Evolutionary conservation across 1,140 invertebrate species (phyloP).

Genomic region (Bilobella aurantiaca): DNA sequence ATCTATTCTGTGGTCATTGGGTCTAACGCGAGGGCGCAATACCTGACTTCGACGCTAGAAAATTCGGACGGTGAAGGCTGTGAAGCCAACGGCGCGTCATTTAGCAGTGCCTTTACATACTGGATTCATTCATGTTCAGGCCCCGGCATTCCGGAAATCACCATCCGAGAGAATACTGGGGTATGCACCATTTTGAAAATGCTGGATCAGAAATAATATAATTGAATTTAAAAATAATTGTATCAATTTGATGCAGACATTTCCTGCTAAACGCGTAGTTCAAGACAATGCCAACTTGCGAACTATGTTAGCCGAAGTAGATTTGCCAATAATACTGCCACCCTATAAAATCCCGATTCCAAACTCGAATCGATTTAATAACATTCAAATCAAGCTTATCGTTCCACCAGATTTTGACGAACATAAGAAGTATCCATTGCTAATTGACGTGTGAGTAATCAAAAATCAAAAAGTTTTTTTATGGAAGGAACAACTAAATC

Average conservation of each 20-base stretch:
- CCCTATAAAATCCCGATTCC: slow-evolving; percentile 53
- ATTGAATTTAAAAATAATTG: background rate
- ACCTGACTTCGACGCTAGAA: slow-evolving; percentile 39
- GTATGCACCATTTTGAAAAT: slow-evolving; percentile 4
- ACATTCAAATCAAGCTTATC: slow-evolving; percentile 55
- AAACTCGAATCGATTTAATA: slow-evolving; percentile 50
- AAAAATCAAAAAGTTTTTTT: background rate
- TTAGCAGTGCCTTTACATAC: slow-evolving; percentile 55
- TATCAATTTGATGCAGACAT: background rate
- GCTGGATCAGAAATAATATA: background rate
- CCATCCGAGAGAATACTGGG: slow-evolving; percentile 2
- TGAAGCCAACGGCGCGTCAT: slow-evolving; percentile 53
- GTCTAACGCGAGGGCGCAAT: slow-evolving; percentile 18
- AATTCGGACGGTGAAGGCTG: slow-evolving; percentile 38
- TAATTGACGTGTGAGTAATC: slow-evolving; percentile 68
- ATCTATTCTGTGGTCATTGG: slow-evolving; percentile 37
- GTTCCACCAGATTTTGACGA: slow-evolving; percentile 61
- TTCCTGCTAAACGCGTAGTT: background rate
- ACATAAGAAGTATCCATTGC: slow-evolving; percentile 70
- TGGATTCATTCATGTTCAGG: slow-evolving; percentile 67
- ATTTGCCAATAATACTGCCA: slow-evolving; percentile 51
- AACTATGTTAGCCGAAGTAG: slow-evolving; percentile 47
- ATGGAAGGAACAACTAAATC: no score
- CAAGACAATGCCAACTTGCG: slow-evolving; percentile 38
- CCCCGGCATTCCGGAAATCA: slow-evolving; percentile 47